phyloP scores from a whole-genome alignment of 2,113 vertebrate genomes.

The Symphodus melops region DNA sequence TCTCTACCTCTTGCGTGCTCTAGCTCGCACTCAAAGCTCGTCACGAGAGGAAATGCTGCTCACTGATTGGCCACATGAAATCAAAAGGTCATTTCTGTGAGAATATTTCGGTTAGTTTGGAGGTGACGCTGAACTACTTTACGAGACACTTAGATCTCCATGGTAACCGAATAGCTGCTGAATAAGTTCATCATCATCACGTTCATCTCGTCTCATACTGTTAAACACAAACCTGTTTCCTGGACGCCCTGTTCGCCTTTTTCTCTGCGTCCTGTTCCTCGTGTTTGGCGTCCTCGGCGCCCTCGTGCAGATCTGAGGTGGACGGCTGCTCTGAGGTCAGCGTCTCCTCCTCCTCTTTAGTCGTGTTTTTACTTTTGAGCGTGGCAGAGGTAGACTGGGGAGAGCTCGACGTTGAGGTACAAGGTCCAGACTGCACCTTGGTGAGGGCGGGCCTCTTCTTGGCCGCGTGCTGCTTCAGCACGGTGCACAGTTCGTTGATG shows the following conservation, averaged over 20 bases:
- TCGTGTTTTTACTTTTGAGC: background rate
- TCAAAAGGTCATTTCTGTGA: too few relatives aligned
- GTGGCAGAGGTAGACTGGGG: slow-evolving; percentile 24
- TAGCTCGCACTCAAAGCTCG: too few relatives aligned
- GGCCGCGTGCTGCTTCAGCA: slow-evolving; percentile 85
- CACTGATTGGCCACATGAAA: too few relatives aligned
- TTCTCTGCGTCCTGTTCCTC: slow-evolving; percentile 48
- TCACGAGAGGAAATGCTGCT: too few relatives aligned
- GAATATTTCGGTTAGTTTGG: too few relatives aligned
- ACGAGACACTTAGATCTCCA: too few relatives aligned
- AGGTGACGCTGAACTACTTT: too few relatives aligned
- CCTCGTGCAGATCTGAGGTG: slow-evolving; percentile 54
- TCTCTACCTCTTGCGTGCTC: too few relatives aligned
- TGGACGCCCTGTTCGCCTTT: slow-evolving; percentile 69
- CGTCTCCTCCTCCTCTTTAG: slow-evolving; percentile 4
- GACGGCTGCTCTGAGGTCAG: slow-evolving; percentile 39
- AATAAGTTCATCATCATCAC: too few relatives aligned
- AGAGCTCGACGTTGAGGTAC: slow-evolving; percentile 30
- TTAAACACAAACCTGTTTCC: slow-evolving; percentile 70
- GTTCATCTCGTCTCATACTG: too few relatives aligned
- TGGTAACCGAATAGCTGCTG: too few relatives aligned
- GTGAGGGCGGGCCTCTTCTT: slow-evolving; percentile 67
- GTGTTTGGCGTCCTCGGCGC: slow-evolving; percentile 24
- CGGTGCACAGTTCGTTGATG: slow-evolving; percentile 92
- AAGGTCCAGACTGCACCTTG: slow-evolving; percentile 9